Conservation (phyloP, 2,113 vertebrate species). For the Chrysemys picta region DNA sequence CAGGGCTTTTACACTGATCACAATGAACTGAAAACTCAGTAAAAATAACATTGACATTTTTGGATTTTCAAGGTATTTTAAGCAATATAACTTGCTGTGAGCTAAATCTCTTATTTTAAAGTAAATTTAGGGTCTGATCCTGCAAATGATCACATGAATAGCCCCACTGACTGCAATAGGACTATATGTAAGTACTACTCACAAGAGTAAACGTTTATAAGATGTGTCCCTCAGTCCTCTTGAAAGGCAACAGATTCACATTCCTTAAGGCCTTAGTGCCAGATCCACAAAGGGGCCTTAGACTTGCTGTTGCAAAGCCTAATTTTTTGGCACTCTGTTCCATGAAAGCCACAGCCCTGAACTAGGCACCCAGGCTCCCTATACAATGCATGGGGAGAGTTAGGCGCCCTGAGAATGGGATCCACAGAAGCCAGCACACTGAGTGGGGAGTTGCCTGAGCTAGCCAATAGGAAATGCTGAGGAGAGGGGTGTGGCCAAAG, state of each 20-base stretch:
- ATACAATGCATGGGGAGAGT: neutral
- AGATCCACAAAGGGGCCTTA: neutral
- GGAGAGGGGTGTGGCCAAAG: neutral
- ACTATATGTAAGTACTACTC: neutral
- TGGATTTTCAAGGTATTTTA: neutral
- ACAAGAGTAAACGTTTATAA: neutral
- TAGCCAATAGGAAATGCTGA: neutral
- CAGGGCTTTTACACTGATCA: neutral
- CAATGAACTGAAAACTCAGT: neutral
- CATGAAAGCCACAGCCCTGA: neutral
- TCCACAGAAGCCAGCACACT: neutral
- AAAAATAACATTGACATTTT: neutral
- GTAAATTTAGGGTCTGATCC: fast-evolving
- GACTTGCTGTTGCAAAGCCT: neutral
- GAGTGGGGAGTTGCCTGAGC: neutral
- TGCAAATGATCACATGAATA: neutral
- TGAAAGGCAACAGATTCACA: neutral
- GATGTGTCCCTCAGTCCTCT: neutral
- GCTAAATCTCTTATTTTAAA: neutral
- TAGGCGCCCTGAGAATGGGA: neutral
- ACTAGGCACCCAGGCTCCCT: neutral
- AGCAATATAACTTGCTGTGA: neutral
- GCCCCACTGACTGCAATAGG: fast-evolving
- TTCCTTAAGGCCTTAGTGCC: neutral
- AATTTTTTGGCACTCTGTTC: neutral